Base-by-base conservation (phyloP, 2,797 vertebrate species). In the Fratercula arctica region DNA sequence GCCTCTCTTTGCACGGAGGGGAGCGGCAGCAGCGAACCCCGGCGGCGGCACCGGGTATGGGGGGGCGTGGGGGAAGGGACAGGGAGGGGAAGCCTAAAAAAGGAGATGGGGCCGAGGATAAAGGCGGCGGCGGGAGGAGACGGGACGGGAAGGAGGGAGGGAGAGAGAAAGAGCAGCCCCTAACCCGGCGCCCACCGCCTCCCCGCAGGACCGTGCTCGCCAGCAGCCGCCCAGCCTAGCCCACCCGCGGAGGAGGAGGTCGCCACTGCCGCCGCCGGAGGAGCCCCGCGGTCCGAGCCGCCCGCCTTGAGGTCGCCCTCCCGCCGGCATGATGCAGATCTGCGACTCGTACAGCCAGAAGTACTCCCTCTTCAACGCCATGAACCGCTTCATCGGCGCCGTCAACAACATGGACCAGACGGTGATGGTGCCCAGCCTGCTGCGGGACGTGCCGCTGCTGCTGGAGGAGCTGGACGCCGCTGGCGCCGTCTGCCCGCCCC, bases 361-460 rank as follows among this genome's bases (percentile, higher is more conserved):
- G 97, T 99, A 99, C 97, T 99, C 98, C 63, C 98, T 99, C 68
- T 99, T 99, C 95, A 99, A 99, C 90, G 98, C 99, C 97, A 99
- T 99, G 99, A 99, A 99, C 97, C 98, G 99, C 81, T 99, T 99
- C 96, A 98, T 99, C 77, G 99, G 99, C 59, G 99, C 99, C 5
- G 99, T 99, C 56, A 99, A 99, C 97, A 99, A 99, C 98, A 99
- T 99, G 99, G 99, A 99, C 97, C 99, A 99, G 98, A 99, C 99
- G 13, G 98, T 99, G 94, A 99, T 99, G 99, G 98, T 99, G 95
- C 99, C 99, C 84, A 99, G 99, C 96, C 96, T 99, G 96, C 98
- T 99, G 94, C 98, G 99, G 96, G 99, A 99, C 90, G 98, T 99
- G 96, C 99, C 99, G n/a, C 96, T 99, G 91, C 98, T 99, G 20